phyloP scores from a whole-genome alignment of 2,888 invertebrate genomes.

The Morpho helenor region DNA sequence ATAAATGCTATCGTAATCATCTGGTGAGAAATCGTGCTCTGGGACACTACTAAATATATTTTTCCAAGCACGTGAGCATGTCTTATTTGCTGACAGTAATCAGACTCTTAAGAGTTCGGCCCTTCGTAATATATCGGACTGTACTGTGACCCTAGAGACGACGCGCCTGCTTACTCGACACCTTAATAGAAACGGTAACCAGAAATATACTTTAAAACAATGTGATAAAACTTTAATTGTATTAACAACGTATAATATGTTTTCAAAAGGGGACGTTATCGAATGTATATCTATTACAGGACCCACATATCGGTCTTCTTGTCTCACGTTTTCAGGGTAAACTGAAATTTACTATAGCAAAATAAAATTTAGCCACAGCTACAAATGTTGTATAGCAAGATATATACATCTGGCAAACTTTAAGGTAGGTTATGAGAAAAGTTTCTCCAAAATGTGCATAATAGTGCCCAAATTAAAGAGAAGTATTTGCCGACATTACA shows the following conservation, averaged over 20 bases:
- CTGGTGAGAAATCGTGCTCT: slow-evolving; percentile 8
- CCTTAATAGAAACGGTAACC: slow-evolving; percentile 10
- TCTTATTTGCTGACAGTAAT: slow-evolving; percentile 68
- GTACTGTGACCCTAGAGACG: slow-evolving; percentile 59
- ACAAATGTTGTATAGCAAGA: no score
- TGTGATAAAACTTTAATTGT: slow-evolving; percentile 17
- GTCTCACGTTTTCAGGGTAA: neutral
- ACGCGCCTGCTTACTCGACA: slow-evolving; percentile 35
- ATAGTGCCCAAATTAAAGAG: no score
- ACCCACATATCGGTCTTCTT: slow-evolving; percentile 50
- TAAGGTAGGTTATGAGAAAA: no score
- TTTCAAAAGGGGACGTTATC: slow-evolving; percentile 52
- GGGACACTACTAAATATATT: slow-evolving; percentile 33
- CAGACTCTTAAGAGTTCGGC: slow-evolving; percentile 47
- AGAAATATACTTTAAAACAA: slow-evolving; percentile 11
- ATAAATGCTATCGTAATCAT: no score
- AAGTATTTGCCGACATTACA: no score
- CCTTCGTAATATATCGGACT: slow-evolving; percentile 54
- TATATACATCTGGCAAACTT: no score
- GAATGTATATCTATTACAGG: slow-evolving; percentile 53
- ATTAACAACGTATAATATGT: neutral
- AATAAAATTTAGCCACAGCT: no score
- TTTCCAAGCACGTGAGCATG: slow-evolving; percentile 54
- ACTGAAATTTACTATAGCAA: no score
- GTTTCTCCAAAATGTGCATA: no score